Conservation (phyloP, 2,113 vertebrate genomes). For the Typhlomys cinereus region DNA sequence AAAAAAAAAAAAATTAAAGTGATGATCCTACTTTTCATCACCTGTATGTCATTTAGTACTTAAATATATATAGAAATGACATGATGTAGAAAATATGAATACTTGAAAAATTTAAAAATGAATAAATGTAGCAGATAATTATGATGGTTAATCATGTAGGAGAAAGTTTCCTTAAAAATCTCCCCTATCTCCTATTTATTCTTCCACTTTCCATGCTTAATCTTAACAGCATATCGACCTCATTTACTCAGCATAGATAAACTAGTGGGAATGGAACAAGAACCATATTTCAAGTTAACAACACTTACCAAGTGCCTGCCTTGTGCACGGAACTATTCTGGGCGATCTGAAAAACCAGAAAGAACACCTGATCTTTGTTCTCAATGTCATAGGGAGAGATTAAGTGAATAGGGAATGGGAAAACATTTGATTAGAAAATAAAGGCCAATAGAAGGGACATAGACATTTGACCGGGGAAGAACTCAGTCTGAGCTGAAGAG, state of each 20-base stretch:
- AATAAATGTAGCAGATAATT: slow-evolving; percentile 10
- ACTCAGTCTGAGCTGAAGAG: not conserved
- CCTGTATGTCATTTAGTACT: not conserved
- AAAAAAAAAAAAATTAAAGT: slow-evolving; percentile 46
- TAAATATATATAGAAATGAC: not conserved
- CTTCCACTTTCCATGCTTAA: slow-evolving; percentile 58
- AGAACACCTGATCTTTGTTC: slow-evolving; percentile 38
- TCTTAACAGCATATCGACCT: slow-evolving; percentile 27
- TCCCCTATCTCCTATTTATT: slow-evolving; percentile 55
- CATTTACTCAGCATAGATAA: slow-evolving; percentile 67
- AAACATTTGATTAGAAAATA: not conserved
- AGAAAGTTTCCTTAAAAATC: slow-evolving; percentile 47
- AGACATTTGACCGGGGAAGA: not conserved
- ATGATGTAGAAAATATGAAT: not conserved
- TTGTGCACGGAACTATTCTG: slow-evolving; percentile 14
- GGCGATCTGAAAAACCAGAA: not conserved
- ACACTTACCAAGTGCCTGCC: not conserved
- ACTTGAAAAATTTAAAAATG: not conserved
- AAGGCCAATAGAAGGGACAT: not conserved
- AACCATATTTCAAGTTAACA: slow-evolving; percentile 53
- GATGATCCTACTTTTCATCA: not conserved
- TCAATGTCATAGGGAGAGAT: not conserved
- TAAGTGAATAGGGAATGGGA: not conserved
- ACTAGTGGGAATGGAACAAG: slow-evolving; percentile 46
- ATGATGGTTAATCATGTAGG: not conserved